These are phyloP conservation scores for Streptopelia turtur DNA, from an alignment of 2,797 vertebrate genomes.

Conservation along the genomic window DNA sequence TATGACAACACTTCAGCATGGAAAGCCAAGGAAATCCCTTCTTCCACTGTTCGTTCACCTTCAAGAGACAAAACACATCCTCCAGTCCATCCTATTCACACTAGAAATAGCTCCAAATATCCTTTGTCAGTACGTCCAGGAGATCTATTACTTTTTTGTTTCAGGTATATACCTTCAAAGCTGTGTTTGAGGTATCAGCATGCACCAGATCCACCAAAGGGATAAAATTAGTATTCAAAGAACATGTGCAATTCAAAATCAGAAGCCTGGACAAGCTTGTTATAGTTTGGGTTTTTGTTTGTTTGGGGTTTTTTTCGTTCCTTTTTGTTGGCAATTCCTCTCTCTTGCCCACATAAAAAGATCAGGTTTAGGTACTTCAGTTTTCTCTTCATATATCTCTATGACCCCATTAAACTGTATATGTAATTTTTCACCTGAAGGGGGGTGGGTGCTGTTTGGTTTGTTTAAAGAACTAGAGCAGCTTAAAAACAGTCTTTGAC, in stretches of 20 bases:
- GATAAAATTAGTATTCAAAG: not conserved
- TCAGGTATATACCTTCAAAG: not conserved
- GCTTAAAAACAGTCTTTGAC: not conserved
- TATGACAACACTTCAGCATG: not conserved
- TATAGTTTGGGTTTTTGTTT: too few species aligned
- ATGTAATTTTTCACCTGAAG: not conserved
- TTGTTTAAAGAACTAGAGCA: not conserved
- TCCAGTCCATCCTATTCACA: not conserved
- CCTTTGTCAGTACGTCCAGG: not conserved
- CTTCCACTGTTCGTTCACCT: not conserved
- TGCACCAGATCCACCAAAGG: not conserved
- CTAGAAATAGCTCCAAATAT: not conserved
- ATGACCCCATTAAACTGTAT: not conserved
- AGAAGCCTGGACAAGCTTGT: not conserved
- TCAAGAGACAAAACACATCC: not conserved
- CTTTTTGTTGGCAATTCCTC: not conserved
- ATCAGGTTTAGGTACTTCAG: not conserved
- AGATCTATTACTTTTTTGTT: not conserved
- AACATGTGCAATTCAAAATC: not conserved
- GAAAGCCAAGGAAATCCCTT: not conserved
- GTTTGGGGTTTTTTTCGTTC: too few species aligned
- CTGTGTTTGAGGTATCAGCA: not conserved
- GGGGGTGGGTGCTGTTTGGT: fast-evolving
- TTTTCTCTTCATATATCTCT: not conserved
- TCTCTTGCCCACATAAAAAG: not conserved